A percentile compares a stretch with the other conserved stretches of the same genome.
Conservation (phyloP, 2,797 vertebrate genomes). For the Gallinago stenura region DNA sequence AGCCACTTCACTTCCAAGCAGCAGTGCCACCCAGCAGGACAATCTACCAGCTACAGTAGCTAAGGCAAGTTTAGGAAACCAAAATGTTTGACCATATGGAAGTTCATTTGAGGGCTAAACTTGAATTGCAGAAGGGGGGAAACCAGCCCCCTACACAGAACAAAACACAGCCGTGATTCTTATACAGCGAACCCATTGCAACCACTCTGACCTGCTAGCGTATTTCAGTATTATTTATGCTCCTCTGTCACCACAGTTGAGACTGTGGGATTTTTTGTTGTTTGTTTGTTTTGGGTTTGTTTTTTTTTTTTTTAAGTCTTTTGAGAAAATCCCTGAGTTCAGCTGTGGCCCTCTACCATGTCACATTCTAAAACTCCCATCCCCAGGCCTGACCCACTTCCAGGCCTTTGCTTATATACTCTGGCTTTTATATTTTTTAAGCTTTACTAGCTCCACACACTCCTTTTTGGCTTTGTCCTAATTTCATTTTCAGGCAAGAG, state of each 20-base stretch:
- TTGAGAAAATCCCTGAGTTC: not conserved
- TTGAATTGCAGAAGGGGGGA: not conserved
- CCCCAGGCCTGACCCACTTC: accelerated
- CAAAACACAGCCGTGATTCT: not conserved
- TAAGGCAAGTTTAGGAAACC: not conserved
- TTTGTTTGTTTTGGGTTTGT: accelerated
- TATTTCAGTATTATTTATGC: not conserved
- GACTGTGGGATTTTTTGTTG: not conserved
- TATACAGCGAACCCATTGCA: not conserved
- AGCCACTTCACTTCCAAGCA: not conserved
- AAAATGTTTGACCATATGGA: not conserved
- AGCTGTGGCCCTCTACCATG: not conserved
- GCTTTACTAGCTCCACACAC: not conserved
- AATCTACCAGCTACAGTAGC: not conserved
- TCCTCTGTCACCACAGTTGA: not conserved
- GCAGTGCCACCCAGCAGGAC: not conserved
- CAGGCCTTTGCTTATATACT: not conserved
- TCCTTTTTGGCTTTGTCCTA: not conserved
- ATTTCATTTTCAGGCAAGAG: not conserved
- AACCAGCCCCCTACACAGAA: accelerated
- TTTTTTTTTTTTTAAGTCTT: not conserved
- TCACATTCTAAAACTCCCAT: not conserved
- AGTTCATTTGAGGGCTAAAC: not conserved
- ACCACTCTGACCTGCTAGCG: not conserved
- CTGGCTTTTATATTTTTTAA: not conserved